Conservation (phyloP, 2,888 invertebrate genomes). For the Palloptera scutellata region DNA sequence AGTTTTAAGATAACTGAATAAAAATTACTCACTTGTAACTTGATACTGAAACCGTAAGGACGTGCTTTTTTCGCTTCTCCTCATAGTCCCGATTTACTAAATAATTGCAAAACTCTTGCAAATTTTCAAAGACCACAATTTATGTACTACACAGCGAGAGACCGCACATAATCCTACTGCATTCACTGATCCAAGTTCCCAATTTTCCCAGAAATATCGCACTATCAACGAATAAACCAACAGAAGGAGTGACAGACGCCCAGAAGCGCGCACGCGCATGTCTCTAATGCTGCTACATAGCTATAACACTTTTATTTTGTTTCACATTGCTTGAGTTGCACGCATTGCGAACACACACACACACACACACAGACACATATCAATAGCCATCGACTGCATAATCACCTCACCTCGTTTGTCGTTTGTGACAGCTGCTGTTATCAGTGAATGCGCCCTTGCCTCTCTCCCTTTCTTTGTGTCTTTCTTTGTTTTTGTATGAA, state of each 20-base stretch:
- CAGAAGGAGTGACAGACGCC: too few species aligned
- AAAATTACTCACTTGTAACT: too few species aligned
- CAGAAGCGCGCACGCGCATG: background rate
- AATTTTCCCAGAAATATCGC: background rate
- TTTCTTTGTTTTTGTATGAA: background rate
- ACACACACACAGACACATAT: background rate
- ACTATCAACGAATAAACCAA: background rate
- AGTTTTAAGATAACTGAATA: too few species aligned
- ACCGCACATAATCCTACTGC: too few species aligned
- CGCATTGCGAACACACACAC: background rate
- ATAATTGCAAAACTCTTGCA: too few species aligned
- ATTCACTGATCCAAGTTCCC: too few species aligned
- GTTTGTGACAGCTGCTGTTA: slow-evolving; percentile 40
- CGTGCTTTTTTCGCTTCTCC: too few species aligned
- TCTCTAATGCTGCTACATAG: background rate
- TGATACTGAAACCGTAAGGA: too few species aligned
- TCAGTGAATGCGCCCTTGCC: slow-evolving; percentile 22
- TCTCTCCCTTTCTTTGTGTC: background rate
- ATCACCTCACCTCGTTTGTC: background rate
- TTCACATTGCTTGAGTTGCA: background rate
- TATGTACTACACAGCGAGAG: too few species aligned
- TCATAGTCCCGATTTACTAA: too few species aligned
- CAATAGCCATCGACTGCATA: background rate
- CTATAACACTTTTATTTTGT: background rate
- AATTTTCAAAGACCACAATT: too few species aligned